A percentile compares a stretch with the other conserved stretches of the same genome.
These are phyloP conservation scores for Sebastes nivosus DNA, from an alignment of 2,797 vertebrate species.

Conservation along the genomic window DNA sequence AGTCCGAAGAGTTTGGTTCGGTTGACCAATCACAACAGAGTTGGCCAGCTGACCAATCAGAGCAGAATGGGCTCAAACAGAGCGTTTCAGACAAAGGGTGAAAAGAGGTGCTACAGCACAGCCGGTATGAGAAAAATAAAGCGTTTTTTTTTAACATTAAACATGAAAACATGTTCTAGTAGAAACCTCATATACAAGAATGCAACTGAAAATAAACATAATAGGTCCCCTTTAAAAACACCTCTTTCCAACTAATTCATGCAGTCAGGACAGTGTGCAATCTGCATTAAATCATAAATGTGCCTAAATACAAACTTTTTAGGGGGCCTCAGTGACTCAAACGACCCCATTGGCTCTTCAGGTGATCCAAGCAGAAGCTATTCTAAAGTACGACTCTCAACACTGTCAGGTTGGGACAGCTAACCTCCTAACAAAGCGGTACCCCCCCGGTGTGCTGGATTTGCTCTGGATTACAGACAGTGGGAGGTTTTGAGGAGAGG, in stretches of 20 bases:
- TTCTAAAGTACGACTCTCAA: background rate
- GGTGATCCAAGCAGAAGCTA: background rate
- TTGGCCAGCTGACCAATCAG: too few species aligned
- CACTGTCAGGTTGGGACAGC: background rate
- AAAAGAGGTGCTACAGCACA: too few species aligned
- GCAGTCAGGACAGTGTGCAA: fast-evolving
- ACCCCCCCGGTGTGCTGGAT: background rate
- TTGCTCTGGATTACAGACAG: constrained; percentile 27
- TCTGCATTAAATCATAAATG: background rate
- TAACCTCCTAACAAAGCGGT: background rate
- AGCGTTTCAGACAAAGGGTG: too few species aligned
- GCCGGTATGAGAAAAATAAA: too few species aligned
- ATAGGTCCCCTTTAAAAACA: background rate
- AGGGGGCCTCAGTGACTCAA: background rate
- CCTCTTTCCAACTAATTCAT: too few species aligned
- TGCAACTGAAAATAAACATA: too few species aligned
- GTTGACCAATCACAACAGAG: too few species aligned
- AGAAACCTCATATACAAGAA: too few species aligned
- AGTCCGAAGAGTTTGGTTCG: too few species aligned
- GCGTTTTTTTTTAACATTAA: too few species aligned
- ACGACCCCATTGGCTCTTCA: background rate
- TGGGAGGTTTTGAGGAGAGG: background rate
- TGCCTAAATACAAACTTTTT: background rate
- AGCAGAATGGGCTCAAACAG: too few species aligned
- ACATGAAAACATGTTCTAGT: too few species aligned